Evolutionary conservation across 2,113 vertebrate genomes (phyloP), one percentile per base, ranked within the genome.

Genomic region (Arvicanthis niloticus): DNA sequence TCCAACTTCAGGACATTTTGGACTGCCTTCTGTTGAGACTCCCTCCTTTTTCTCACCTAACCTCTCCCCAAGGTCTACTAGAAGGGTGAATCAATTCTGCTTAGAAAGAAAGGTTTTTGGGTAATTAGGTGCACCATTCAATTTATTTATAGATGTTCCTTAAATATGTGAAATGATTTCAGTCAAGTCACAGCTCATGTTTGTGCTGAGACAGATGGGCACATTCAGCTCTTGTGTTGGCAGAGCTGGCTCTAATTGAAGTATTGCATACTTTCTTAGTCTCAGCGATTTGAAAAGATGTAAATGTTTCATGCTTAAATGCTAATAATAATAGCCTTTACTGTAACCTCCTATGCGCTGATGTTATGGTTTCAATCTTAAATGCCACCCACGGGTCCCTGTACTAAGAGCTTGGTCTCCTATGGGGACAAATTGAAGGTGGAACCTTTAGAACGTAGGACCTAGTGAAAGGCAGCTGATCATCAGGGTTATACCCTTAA

Each of bases 141-240:
- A 97, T 95, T 91, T 98, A 98, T 97, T 98, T 97, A 95, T 15
- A 97, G 93, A 73, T 51, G 81, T 95, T 94, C 88, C 96, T 97
- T 96, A 95, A 96, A 82, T 96, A 93, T 97, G 97, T 93, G 73
- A 73, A 95, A 90, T 97, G 98, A 98, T 98, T 98, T 98, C 97
- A 95, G 91, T 96, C 97, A 97, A 34, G 15, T 68, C 67, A 15
- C 31, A 97, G 95, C 80, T 96, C 68, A 56, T 51, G 65, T 77
- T 90, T 76, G 45, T 65, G 21, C 76, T 85, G 88, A 78, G 89
- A 89, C n/a, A 77, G 73, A 91, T n/a, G 89, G 91, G 11, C 29
- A 7, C 77, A 53, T 92, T 97, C 56, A 90, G 62, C 45, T 91
- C 51, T 96, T 97, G 93, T 94, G 97, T 98, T 96, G 96, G 91